Conservation (phyloP, 2,888 invertebrate genomes). For the Caenorhabditis plicata region DNA sequence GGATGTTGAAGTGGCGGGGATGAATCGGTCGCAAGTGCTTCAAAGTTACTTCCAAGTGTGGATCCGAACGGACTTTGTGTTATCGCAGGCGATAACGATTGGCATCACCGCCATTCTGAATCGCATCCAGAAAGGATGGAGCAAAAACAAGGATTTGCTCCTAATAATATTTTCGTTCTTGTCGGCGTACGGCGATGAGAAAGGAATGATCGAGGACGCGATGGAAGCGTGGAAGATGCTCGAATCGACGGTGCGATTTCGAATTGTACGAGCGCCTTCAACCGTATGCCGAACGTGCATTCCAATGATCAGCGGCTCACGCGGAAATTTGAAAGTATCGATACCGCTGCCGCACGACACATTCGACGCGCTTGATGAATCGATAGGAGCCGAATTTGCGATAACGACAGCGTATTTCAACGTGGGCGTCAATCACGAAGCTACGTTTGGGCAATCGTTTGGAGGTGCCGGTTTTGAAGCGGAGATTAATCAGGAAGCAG, state of each 20-base stretch:
- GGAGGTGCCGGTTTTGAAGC: conserved; percentile 44
- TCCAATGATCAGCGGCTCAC: conserved; percentile 52
- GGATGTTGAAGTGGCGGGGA: conserved; percentile 21
- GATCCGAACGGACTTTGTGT: conserved; percentile 55
- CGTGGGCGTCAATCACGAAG: conserved; percentile 59
- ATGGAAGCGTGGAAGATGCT: conserved; percentile 44
- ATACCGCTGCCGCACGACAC: conserved; percentile 52
- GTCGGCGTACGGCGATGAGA: conserved; percentile 61
- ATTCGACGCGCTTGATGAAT: conserved; percentile 45
- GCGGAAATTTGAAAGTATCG: conserved; percentile 41
- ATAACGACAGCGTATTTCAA: conserved; percentile 37
- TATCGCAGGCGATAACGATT: conserved; percentile 57
- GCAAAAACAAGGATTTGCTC: conserved; percentile 23
- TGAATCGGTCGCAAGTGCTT: conserved; percentile 40
- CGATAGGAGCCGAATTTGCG: conserved; percentile 25
- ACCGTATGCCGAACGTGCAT: conserved; percentile 55
- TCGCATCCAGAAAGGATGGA: conserved; percentile 19
- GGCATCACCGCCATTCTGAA: conserved; percentile 58
- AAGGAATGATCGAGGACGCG: conserved; percentile 64
- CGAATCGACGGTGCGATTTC: conserved; percentile 46
- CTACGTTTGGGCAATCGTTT: conserved; percentile 55
- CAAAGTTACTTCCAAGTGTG: conserved; percentile 56
- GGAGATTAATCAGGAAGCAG: conserved; percentile 41
- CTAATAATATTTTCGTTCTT: conserved; percentile 59
- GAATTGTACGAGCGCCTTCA: conserved; percentile 51